phyloP scores from a whole-genome alignment of 1,140 invertebrate species.

The Bactericera cockerelli region DNA sequence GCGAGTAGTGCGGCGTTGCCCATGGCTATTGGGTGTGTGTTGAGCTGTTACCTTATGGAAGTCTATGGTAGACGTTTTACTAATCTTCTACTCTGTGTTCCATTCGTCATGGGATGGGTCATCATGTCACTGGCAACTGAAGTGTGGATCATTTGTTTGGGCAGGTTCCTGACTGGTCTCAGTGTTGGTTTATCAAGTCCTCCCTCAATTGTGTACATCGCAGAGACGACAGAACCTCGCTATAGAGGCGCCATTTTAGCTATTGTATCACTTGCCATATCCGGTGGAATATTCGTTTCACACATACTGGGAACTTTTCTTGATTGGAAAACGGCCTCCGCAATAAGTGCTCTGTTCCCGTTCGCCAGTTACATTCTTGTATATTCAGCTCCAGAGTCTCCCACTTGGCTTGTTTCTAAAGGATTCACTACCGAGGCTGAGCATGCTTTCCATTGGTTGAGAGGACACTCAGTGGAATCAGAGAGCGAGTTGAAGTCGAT shows the following conservation, averaged over 20 bases:
- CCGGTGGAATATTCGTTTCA: conserved; percentile 36
- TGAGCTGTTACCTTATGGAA: conserved; percentile 44
- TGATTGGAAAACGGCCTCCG: conserved; percentile 38
- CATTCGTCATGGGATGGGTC: conserved; percentile 49
- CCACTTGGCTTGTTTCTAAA: conserved; percentile 45
- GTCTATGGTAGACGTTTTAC: conserved; percentile 45
- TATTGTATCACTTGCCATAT: conserved; percentile 35
- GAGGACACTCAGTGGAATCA: conserved; percentile 33
- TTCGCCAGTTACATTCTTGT: conserved; percentile 32
- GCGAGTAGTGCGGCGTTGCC: conserved; percentile 40
- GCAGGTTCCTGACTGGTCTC: conserved; percentile 48
- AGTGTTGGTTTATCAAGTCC: conserved; percentile 36
- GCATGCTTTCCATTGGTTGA: conserved; percentile 31
- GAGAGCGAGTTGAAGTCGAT: conserved; percentile 31
- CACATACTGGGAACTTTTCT: conserved; percentile 43
- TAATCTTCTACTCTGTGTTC: conserved; percentile 39
- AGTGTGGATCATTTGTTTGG: conserved; percentile 37
- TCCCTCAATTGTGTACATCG: conserved; percentile 34
- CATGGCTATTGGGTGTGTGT: conserved; percentile 40
- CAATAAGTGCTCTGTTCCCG: conserved; percentile 35
- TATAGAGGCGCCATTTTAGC: conserved; percentile 40
- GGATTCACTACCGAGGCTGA: conserved; percentile 34
- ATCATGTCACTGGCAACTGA: conserved; percentile 36
- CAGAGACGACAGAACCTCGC: conserved; percentile 18
- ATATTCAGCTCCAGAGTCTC: conserved; percentile 48